Evolutionary conservation across 1,140 invertebrate species (phyloP).

Genomic region (Cephus cinctus): DNA sequence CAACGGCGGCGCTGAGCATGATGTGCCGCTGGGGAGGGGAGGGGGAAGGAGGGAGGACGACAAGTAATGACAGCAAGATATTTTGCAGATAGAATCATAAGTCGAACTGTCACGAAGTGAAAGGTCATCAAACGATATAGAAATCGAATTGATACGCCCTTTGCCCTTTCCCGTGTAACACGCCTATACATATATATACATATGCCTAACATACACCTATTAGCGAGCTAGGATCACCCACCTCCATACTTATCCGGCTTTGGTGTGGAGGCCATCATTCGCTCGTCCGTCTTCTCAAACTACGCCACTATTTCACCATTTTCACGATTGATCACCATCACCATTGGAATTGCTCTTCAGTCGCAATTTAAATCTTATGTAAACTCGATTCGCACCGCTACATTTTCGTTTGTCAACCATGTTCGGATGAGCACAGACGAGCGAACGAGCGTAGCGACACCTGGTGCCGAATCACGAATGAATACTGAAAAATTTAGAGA

Average conservation of each 20-base stretch:
- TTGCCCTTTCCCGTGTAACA: no score
- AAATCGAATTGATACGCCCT: no score
- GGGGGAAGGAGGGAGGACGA: slow-evolving; percentile 9
- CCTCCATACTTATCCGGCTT: slow-evolving; percentile 52
- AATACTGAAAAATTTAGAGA: no score
- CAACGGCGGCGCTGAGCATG: no score
- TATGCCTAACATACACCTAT: no score
- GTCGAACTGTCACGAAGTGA: no score
- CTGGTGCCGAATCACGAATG: no score
- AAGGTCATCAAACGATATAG: no score
- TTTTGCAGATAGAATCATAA: no score
- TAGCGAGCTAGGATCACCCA: no score
- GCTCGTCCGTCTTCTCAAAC: slow-evolving; percentile 18
- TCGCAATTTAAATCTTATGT: slow-evolving; percentile 49
- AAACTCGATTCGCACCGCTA: slow-evolving; percentile 51
- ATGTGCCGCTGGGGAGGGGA: slow-evolving; percentile 1
- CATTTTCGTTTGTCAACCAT: slow-evolving; percentile 54
- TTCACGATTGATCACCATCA: slow-evolving; percentile 28
- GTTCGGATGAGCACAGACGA: slow-evolving; percentile 27
- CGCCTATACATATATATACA: no score
- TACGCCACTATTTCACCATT: slow-evolving; percentile 44
- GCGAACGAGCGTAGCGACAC: slow-evolving; percentile 25
- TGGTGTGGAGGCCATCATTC: slow-evolving; percentile 49
- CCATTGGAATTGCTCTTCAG: slow-evolving; percentile 39
- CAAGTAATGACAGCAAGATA: no score